Percentiles rank a stretch among this genome's conserved stretches.
Evolutionary conservation across 1,140 invertebrate genomes (phyloP).

Genomic region (Linepithema humile): DNA sequence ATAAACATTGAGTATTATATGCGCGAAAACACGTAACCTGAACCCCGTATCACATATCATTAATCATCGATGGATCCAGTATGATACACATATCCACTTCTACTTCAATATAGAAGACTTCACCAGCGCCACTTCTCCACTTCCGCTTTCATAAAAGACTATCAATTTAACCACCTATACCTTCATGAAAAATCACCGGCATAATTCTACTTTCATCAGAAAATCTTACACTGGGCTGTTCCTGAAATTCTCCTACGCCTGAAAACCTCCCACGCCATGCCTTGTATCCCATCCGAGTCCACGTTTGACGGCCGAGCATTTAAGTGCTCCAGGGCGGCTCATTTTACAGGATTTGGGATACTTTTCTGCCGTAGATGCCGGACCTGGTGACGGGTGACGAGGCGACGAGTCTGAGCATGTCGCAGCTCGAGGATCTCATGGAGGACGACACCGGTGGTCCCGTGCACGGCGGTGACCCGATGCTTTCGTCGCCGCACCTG

Average conservation of each 20-base stretch:
- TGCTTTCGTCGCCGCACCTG: slow-evolving; percentile 86
- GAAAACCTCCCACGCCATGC: neutral
- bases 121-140: neutral
- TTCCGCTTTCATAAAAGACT: neutral
- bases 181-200: neutral
- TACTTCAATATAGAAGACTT: neutral
- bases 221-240: neutral
- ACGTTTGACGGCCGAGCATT: neutral
- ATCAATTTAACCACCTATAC: neutral
- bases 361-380: slow-evolving; percentile 82
- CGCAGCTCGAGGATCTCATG: slow-evolving; percentile 92
- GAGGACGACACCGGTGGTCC: slow-evolving; percentile 90
- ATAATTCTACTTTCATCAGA: neutral
- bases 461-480: slow-evolving; percentile 88
- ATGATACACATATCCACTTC: neutral
- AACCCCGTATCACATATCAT: neutral
- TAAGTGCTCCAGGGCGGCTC: neutral
- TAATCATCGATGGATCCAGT: neutral
- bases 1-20: neutral
- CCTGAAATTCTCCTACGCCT: neutral
- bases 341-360: slow-evolving; percentile 14
- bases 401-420: slow-evolving; percentile 86
- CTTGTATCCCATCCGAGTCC: neutral
- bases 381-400: slow-evolving; percentile 85
- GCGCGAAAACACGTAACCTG: neutral